A percentile compares a stretch with the other conserved stretches of the same genome.
Evolutionary conservation across 1,140 invertebrate genomes (phyloP).

Genomic region (Apis florea): DNA sequence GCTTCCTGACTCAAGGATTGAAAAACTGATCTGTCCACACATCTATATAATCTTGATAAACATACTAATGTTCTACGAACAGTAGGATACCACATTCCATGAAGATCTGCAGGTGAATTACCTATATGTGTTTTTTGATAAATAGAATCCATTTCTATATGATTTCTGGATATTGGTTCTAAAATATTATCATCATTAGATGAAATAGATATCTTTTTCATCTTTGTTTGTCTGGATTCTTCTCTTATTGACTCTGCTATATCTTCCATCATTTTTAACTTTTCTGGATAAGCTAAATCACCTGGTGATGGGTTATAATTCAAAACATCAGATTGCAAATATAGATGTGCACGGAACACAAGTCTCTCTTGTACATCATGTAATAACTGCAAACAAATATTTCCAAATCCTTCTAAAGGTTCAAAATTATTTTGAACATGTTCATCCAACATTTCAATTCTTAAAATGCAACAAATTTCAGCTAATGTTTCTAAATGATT

Average conservation of each 20-base stretch:
- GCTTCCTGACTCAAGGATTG: constrained; percentile 98
- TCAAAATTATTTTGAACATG: constrained; percentile 91
- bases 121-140: constrained; percentile 68
- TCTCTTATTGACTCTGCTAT: constrained; percentile 76
- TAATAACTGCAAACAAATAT: constrained; percentile 91
- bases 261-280: constrained; percentile 97
- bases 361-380: constrained; percentile 98
- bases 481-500: constrained; percentile 98
- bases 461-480: constrained; percentile 96
- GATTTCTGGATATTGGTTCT: constrained; percentile 71
- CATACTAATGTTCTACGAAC: constrained; percentile 96
- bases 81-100: constrained; percentile 99
- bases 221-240: constrained; percentile 71
- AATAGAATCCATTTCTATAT: constrained; percentile 74
- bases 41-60: constrained; percentile 96
- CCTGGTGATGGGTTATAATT: constrained; percentile 94
- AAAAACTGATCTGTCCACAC: constrained; percentile 96
- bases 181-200: constrained; percentile 65
- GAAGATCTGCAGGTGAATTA: constrained; percentile 95
- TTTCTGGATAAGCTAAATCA: constrained; percentile 98
- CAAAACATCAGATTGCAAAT: constrained; percentile 94
- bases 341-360: constrained; percentile 97
- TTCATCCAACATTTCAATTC: constrained; percentile 96
- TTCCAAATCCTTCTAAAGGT: constrained; percentile 90
- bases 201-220: constrained; percentile 74